Percentiles rank a stretch among this genome's conserved stretches.
Conservation (phyloP, 2,797 vertebrate species). For the Fundulus diaphanus region DNA sequence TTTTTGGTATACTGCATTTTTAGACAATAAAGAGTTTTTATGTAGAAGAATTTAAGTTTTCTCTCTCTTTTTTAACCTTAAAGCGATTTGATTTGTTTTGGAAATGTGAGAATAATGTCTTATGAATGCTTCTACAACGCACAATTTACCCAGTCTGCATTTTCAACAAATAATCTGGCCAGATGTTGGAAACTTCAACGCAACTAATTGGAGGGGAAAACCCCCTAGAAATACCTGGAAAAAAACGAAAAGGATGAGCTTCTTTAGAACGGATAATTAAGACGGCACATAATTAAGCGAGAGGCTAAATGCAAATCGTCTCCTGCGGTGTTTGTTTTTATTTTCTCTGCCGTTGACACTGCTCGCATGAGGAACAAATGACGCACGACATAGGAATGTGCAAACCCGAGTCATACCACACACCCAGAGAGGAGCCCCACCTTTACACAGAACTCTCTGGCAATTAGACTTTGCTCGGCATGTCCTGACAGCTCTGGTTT, state of each 20-base stretch:
- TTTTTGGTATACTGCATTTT: slow-evolving; percentile 63
- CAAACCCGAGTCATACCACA: slow-evolving; percentile 59
- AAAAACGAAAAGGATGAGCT: neutral
- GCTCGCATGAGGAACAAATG: neutral
- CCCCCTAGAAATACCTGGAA: neutral
- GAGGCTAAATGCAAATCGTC: slow-evolving; percentile 1
- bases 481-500: slow-evolving; percentile 49
- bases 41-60: slow-evolving; percentile 23
- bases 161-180: neutral
- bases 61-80: slow-evolving; percentile 7
- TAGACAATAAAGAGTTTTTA: slow-evolving; percentile 66
- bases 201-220: neutral
- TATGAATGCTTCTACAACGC: neutral
- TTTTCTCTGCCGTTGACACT: neutral
- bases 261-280: neutral
- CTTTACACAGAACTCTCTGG: slow-evolving; percentile 29
- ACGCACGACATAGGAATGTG: slow-evolving; percentile 21
- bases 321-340: neutral
- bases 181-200: neutral
- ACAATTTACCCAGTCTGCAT: neutral
- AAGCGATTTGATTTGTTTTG: neutral
- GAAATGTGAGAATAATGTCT: neutral
- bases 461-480: slow-evolving; percentile 42
- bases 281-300: neutral
- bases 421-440: slow-evolving; percentile 56